Base-by-base conservation (phyloP, 2,797 vertebrate species). In the Moxostoma hubbsi region DNA sequence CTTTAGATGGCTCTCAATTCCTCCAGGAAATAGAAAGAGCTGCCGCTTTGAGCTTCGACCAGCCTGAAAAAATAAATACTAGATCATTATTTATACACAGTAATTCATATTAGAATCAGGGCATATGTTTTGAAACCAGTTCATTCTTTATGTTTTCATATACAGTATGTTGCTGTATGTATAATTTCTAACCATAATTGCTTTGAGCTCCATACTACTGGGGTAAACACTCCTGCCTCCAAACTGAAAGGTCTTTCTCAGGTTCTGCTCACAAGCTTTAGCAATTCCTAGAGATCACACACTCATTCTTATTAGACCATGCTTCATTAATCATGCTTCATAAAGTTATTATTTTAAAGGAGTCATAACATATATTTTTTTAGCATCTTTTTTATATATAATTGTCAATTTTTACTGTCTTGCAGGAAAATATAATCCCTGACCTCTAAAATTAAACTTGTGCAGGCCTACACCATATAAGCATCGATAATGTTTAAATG, bases 11-110 rank as follows among this genome's bases (percentile, higher is more conserved):
- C 95, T 94, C 83, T 99, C 97, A 0, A 97, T 94, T 84, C 96
- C 96, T 1, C 98, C 98, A 0, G 98, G 96, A 82, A 99, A 94
- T 72, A 98, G 95, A 81, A 99, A 96, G 73, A 98, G 93, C 89
- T 99, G 98, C 55, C 98, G 94, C 87, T 99, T 99, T 49, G 98
- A 97, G 73, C 97, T 99, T 68, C 98, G 94, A 49, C 98, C 98
- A 0, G 97, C 97, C 98, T 99, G 58, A 0, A 5, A 63, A 85
- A 15, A 70, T 15, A 71, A 65, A 57, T 53, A 75, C 45, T 63
- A 6, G 6, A 18, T 36, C 53, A 76, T 62, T 65, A 15, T 53
- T 51, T 49, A n/a, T 18, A 45, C 24, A 67, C 54, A n/a, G 11
- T 12, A 24, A 4, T 6, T 53, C 15, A 11, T 13, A 66, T 45